Percentiles rank a stretch among this genome's conserved stretches.
These are phyloP conservation scores for Pangasius sanitwongsei DNA, from an alignment of 2,797 vertebrate genomes.

Conservation along the genomic window DNA sequence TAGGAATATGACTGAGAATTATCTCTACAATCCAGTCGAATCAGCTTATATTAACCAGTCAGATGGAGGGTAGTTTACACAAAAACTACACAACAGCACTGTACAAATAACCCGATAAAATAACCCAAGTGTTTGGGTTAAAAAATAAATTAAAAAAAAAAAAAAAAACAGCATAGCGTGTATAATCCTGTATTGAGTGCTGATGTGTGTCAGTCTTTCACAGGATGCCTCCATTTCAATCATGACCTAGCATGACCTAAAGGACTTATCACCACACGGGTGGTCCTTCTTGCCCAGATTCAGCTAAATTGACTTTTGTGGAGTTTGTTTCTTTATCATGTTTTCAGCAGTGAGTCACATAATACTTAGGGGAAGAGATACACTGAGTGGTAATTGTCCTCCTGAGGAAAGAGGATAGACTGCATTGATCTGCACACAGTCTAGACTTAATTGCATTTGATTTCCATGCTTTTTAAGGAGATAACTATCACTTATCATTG, in stretches of 20 bases:
- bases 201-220: background rate
- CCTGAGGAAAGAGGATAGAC: constrained; percentile 29
- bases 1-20: background rate
- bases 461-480: constrained; percentile 43
- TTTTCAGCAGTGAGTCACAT: background rate
- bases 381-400: constrained; percentile 46
- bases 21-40: background rate
- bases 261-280: background rate
- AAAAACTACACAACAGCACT: background rate
- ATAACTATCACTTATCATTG: constrained; percentile 52
- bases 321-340: constrained; percentile 17
- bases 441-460: constrained; percentile 55
- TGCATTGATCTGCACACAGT: constrained; percentile 51
- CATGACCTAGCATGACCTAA: background rate
- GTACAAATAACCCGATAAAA: background rate
- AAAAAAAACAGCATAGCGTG: background rate
- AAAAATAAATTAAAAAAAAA: background rate
- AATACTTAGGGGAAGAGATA: constrained; percentile 1
- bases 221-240: background rate
- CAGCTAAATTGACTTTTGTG: background rate
- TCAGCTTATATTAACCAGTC: background rate
- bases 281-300: background rate
- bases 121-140: background rate
- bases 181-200: background rate
- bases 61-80: background rate